These are phyloP conservation scores for Sinocyclocheilus anshuiensis DNA, from an alignment of 2,113 vertebrate species.

Conservation along the genomic window DNA sequence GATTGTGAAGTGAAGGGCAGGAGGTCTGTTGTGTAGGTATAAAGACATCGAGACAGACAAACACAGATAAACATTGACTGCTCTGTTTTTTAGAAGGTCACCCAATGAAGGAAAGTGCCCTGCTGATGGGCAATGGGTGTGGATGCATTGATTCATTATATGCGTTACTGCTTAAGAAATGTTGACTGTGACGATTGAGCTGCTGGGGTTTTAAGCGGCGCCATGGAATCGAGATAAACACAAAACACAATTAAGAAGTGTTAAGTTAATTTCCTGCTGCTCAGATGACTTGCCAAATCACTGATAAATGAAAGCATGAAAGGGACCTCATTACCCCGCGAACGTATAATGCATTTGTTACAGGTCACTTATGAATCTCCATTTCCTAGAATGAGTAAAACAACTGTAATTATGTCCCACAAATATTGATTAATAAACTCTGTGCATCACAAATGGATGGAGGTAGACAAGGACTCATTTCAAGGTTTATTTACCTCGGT, in stretches of 20 bases:
- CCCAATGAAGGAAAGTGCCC: constrained; percentile 57
- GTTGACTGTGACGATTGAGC: constrained; percentile 55
- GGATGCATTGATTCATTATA: constrained; percentile 57
- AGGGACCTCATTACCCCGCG: constrained; percentile 84
- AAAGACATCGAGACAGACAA: neutral
- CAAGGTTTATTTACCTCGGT: constrained; percentile 72
- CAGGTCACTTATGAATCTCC: constrained; percentile 94
- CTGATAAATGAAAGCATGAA: constrained; percentile 86
- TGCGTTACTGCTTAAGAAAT: constrained; percentile 53
- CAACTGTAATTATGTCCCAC: constrained; percentile 88
- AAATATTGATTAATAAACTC: constrained; percentile 95
- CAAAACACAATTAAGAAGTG: constrained; percentile 66
- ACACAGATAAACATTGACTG: constrained; percentile 19
- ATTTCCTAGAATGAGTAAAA: constrained; percentile 85
- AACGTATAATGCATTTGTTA: constrained; percentile 81
- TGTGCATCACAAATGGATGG: constrained; percentile 78
- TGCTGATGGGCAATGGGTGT: constrained; percentile 49
- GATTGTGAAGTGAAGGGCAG: constrained; percentile 3
- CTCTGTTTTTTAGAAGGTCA: constrained; percentile 59
- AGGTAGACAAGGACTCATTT: constrained; percentile 73
- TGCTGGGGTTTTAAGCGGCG: constrained; percentile 49
- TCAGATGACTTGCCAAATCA: constrained; percentile 88
- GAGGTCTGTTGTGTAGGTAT: neutral
- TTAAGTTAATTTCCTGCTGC: constrained; percentile 68
- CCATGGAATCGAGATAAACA: constrained; percentile 60